phyloP scores from a whole-genome alignment of 2,797 vertebrate species.

The Lagodon rhomboides region DNA sequence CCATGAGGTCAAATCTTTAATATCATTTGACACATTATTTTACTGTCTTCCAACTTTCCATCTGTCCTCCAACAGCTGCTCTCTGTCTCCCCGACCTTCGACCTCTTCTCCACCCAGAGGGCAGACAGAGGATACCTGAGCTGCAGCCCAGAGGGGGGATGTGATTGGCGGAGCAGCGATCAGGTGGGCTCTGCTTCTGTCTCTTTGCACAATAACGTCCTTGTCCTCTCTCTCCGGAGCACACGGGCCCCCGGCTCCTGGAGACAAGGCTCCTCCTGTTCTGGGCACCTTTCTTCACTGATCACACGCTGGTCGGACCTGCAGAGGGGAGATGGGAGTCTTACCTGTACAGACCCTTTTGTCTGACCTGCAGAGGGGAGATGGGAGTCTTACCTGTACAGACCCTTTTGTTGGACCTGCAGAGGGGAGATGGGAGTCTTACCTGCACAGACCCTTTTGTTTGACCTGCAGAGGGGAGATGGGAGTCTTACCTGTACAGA shows the following conservation, averaged over 20 bases:
- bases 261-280: conserved; percentile 42
- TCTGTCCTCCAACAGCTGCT: conserved; percentile 33
- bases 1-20: neutral
- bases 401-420: conserved; percentile 42
- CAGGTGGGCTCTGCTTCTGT: conserved; percentile 53
- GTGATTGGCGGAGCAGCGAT: conserved; percentile 59
- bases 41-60: neutral
- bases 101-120: conserved; percentile 41
- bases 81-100: conserved; percentile 41
- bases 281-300: conserved; percentile 28
- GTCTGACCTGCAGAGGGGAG: conserved; percentile 36
- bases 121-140: conserved; percentile 63
- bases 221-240: conserved; percentile 50
- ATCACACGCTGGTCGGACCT: conserved; percentile 44
- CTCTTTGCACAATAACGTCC: conserved; percentile 56
- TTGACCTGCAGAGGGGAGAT: conserved; percentile 36
- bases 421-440: conserved; percentile 22
- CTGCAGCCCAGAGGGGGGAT: neutral
- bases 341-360: neutral
- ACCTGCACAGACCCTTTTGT: neutral
- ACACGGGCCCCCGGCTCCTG: conserved; percentile 34
- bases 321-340: conserved; percentile 26
- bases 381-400: conserved; percentile 7
- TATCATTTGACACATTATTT: too few species aligned
- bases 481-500: neutral